Conservation (phyloP, 2,113 vertebrate species). For the Passer montanus region DNA sequence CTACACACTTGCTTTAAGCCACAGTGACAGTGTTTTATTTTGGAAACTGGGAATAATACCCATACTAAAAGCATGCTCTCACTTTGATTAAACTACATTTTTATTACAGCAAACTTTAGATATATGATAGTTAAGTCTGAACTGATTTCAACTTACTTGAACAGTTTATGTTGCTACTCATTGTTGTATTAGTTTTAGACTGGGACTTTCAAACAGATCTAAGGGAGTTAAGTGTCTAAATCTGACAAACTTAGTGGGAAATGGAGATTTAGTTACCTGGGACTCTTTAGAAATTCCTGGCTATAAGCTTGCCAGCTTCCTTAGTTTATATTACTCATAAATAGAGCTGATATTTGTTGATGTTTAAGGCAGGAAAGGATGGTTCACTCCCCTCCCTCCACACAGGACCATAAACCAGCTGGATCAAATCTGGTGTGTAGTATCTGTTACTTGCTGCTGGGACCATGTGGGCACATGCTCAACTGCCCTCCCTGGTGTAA, state of each 20-base stretch:
- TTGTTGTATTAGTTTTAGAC: not conserved
- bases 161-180: not conserved
- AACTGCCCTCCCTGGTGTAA: not conserved
- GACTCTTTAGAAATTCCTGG: not conserved
- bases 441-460: not conserved
- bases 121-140: not conserved
- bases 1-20: not conserved
- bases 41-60: not conserved
- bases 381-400: not conserved
- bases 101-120: not conserved
- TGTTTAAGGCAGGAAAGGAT: not conserved
- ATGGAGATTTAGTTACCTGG: not conserved
- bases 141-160: not conserved
- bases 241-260: not conserved
- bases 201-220: not conserved
- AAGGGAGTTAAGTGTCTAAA: not conserved
- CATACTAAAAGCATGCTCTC: not conserved
- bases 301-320: not conserved
- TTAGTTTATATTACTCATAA: not conserved
- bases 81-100: not conserved
- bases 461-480: accelerated
- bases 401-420: accelerated
- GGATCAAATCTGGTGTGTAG: accelerated
- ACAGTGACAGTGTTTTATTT: not conserved
- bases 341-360: not conserved